Conservation (phyloP, 2,113 vertebrate genomes). For the Podilymbus podiceps region DNA sequence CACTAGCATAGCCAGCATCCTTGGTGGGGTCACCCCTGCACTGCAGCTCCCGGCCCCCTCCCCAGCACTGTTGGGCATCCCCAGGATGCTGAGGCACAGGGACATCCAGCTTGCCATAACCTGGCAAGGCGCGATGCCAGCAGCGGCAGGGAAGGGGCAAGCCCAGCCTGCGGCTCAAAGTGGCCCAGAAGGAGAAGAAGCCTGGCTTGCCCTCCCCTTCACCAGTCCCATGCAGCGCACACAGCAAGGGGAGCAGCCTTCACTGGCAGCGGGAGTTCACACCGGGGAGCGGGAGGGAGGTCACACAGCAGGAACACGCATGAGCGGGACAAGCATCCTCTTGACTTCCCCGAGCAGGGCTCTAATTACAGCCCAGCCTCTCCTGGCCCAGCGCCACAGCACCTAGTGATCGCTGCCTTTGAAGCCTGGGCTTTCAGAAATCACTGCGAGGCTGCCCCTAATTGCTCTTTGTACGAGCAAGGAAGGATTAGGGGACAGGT, state of each 20-base stretch:
- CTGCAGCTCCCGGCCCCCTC: background rate
- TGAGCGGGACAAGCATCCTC: background rate
- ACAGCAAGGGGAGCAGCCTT: background rate
- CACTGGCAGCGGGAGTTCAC: background rate
- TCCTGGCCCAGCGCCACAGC: background rate
- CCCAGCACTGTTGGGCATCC: fast-evolving
- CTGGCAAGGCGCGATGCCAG: fast-evolving
- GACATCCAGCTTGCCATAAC: background rate
- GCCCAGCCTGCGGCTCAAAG: background rate
- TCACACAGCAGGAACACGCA: background rate
- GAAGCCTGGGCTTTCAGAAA: background rate
- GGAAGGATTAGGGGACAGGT: background rate
- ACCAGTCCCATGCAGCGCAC: background rate
- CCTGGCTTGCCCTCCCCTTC: background rate
- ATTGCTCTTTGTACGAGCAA: background rate
- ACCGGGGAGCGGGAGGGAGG: background rate
- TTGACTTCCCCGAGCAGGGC: background rate
- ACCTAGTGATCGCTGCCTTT: background rate
- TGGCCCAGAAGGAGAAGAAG: background rate
- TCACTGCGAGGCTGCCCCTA: background rate
- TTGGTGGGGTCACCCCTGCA: fast-evolving
- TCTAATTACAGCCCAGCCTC: background rate
- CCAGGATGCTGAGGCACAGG: background rate
- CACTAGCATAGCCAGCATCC: fast-evolving
- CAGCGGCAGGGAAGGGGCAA: fast-evolving